Conservation (phyloP, 2,113 vertebrate species). For the Anser cygnoides region DNA sequence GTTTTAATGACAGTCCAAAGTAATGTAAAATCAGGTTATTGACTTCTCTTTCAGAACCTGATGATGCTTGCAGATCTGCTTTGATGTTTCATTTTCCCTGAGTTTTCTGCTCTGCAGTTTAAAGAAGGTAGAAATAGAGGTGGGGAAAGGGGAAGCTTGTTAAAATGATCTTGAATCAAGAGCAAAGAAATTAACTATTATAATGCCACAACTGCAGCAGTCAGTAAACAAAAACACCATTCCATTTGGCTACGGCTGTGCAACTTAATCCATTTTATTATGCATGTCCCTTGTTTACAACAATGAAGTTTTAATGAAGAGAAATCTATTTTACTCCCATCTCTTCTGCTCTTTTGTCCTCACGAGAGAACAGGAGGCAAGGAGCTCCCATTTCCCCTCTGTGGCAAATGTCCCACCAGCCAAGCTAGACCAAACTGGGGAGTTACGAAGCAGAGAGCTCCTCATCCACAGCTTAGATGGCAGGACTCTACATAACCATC, state of each 20-base stretch:
- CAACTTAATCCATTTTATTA: neutral
- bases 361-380: neutral
- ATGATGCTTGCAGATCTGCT: neutral
- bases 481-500: neutral
- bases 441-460: neutral
- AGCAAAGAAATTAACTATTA: slow-evolving; percentile 3
- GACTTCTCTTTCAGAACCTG: neutral
- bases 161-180: neutral
- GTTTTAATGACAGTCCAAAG: neutral
- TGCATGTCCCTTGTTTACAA: neutral
- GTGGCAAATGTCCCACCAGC: neutral
- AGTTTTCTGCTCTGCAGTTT: neutral
- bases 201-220: neutral
- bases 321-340: neutral
- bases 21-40: neutral
- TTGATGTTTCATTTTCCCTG: neutral
- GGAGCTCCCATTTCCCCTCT: neutral
- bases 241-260: neutral
- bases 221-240: neutral
- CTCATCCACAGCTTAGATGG: neutral
- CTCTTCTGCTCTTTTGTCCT: neutral
- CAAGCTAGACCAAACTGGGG: neutral
- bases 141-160: neutral
- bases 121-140: neutral
- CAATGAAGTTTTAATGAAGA: neutral